Evolutionary conservation across 23 tunicate species (phyloP).

Genomic region (Styela clava): DNA sequence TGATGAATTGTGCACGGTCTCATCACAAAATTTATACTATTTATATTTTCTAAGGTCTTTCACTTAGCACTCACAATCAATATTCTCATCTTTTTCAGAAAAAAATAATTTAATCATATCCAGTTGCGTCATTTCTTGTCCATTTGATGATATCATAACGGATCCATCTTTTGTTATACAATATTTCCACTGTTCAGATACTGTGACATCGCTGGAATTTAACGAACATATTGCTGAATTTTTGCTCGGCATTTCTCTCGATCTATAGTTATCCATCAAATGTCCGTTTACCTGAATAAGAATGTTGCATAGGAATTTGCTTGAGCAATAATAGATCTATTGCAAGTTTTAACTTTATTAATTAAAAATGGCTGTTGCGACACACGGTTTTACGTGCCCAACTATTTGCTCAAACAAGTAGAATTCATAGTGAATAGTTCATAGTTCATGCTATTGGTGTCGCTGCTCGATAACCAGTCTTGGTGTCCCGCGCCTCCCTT

Average conservation of each 20-base stretch:
- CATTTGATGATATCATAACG: not conserved
- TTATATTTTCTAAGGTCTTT: too few species aligned
- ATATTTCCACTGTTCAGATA: constrained; percentile 62
- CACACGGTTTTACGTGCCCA: too few species aligned
- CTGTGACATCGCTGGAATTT: constrained; percentile 26
- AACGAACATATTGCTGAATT: constrained; percentile 66
- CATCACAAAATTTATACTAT: not conserved
- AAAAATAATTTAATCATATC: constrained; percentile 50
- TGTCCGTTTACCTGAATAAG: constrained; percentile 39
- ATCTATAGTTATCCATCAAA: constrained; percentile 20
- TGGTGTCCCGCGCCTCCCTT: too few species aligned
- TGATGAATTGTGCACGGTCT: not conserved
- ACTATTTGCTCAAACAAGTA: too few species aligned
- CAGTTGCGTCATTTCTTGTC: constrained; percentile 34
- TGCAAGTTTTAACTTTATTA: too few species aligned
- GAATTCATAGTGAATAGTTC: too few species aligned
- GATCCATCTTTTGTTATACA: constrained; percentile 34
- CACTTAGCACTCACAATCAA: constrained; percentile 63
- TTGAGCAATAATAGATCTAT: too few species aligned
- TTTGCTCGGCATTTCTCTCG: constrained; percentile 25
- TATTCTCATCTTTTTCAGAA: constrained; percentile 19
- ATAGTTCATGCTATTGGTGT: too few species aligned
- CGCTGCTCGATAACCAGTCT: too few species aligned
- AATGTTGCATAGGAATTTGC: not conserved
- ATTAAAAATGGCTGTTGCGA: too few species aligned